Percentiles rank a stretch among this genome's conserved stretches.
Conservation (phyloP, 1,140 invertebrate species). For the Stegodyphus mimosarum region DNA sequence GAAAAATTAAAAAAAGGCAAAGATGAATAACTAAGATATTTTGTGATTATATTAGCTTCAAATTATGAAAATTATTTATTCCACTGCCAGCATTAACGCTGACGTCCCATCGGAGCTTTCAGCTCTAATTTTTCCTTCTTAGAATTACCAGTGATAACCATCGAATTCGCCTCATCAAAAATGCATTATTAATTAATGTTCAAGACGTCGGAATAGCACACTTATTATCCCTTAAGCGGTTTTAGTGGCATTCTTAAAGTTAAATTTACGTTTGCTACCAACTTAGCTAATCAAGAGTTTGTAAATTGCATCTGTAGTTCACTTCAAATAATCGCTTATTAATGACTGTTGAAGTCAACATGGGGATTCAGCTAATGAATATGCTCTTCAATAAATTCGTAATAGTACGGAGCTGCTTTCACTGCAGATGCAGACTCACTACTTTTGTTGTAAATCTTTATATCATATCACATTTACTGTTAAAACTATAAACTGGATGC, state of each 20-base stretch:
- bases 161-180: slow-evolving; percentile 36
- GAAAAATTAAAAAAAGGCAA: too few relatives aligned
- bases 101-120: slow-evolving; percentile 9
- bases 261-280: slow-evolving; percentile 2
- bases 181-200: slow-evolving; percentile 53
- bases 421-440: not conserved
- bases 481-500: too few relatives aligned
- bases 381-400: slow-evolving; percentile 18
- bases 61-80: not conserved
- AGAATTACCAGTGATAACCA: not conserved
- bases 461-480: too few relatives aligned
- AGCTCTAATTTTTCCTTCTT: slow-evolving; percentile 22
- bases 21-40: too few relatives aligned
- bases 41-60: too few relatives aligned
- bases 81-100: not conserved
- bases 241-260: slow-evolving; percentile 9
- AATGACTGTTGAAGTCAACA: slow-evolving; percentile 43
- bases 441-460: too few relatives aligned
- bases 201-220: slow-evolving; percentile 32
- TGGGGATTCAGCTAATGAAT: slow-evolving; percentile 32
- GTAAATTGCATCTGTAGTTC: slow-evolving; percentile 25
- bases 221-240: slow-evolving; percentile 55
- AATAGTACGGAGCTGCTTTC: slow-evolving; percentile 12
- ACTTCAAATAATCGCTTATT: slow-evolving; percentile 54
- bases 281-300: slow-evolving; percentile 43